These are phyloP conservation scores for Heliornis fulica DNA, from an alignment of 2,113 vertebrate species.

Conservation along the genomic window DNA sequence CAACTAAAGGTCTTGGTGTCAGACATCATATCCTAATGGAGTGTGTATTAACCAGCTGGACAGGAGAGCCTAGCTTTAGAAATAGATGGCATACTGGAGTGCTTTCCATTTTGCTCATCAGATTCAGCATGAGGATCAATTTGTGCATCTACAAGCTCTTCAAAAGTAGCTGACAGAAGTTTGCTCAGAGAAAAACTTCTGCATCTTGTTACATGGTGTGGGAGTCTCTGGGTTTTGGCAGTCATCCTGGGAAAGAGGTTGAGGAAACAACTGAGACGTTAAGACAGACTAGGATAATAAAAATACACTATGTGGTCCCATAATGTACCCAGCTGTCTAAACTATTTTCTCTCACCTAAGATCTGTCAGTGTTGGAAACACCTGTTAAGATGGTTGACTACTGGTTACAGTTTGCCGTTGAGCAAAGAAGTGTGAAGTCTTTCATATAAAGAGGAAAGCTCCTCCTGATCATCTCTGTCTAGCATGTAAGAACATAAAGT, in stretches of 20 bases:
- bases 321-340: not conserved
- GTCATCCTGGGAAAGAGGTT: not conserved
- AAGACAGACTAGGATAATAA: not conserved
- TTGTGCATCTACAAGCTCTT: constrained; percentile 32
- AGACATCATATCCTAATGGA: not conserved
- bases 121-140: not conserved
- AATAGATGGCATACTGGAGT: not conserved
- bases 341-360: not conserved
- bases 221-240: not conserved
- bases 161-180: not conserved
- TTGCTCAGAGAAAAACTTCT: not conserved
- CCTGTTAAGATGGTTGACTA: not conserved
- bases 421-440: not conserved
- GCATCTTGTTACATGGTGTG: not conserved
- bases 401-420: not conserved
- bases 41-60: not conserved
- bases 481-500: not conserved
- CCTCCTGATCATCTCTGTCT: not conserved
- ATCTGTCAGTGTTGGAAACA: not conserved
- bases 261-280: not conserved
- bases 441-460: not conserved
- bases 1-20: not conserved
- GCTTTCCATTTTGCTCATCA: not conserved
- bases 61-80: not conserved
- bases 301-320: not conserved